Base-by-base conservation (phyloP, 2,113 vertebrate species). In the Pachypanchax playfairii region DNA sequence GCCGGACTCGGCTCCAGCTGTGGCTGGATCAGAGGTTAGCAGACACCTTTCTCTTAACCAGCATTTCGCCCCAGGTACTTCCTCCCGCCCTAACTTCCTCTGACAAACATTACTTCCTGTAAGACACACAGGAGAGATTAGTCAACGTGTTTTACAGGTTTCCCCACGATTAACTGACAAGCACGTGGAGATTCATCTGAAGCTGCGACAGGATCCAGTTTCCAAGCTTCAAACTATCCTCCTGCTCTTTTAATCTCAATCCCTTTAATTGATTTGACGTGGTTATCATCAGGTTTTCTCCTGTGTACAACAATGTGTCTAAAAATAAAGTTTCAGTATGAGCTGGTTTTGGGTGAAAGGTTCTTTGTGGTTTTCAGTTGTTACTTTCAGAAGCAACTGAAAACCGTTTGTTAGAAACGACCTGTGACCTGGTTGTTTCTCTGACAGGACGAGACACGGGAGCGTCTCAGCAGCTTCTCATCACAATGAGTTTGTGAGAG, bases 91-190 rank as follows among this genome's bases (percentile, higher is more conserved):
- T 36, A 36, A 79, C 82, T 84, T 88, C 82, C 79, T 84, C 72
- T 81, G 70, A 79, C 74, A 85, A 77, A 79, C 77, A 68, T 20
- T 29, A 79, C 75, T 86, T 88, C 84, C 82, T 86, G 76, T 70
- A 57, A 75, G 66, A 84, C 67, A 64, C 66, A 52, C 28, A 73
- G 55, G 68, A 84, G 65, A 71, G 70, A 81, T 75, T 53, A 82
- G 73, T 76, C 75, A 70, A 78, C 80, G 33, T 65, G 85, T 75
- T 82, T 75, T 75, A 84, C 84, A 84, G 79, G 81, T 79, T 80
- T 50, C 69, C 69, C 52, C 57, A 4, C 11, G 59, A 68, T 26
- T 20, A 66, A 52, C 68, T 31, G 66, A 73, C 53, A 25, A 54
- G 65, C 77, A 55, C 50, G 29, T 67, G 65, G 72, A 59, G 56